phyloP scores from a whole-genome alignment of 1,140 invertebrate species.

The Apolygus lucorum region DNA sequence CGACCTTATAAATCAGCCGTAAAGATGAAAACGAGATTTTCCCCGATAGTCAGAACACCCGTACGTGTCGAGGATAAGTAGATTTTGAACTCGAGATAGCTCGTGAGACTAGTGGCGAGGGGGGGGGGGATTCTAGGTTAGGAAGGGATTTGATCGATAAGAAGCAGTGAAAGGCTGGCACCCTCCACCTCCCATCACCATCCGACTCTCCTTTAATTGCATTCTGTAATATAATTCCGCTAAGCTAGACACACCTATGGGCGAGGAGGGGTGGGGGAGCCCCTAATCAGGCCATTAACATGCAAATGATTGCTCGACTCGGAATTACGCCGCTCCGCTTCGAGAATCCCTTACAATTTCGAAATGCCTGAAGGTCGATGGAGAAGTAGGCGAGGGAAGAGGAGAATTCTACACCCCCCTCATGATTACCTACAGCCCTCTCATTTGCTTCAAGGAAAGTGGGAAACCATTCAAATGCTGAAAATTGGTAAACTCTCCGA shows the following conservation, averaged over 20 bases:
- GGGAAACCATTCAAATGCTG: no score
- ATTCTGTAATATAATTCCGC: constrained; percentile 16
- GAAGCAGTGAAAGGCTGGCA: constrained; percentile 3
- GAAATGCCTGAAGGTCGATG: constrained; percentile 15
- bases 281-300: constrained; percentile 21
- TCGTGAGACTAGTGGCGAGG: no score
- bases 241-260: constrained; percentile 16
- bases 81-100: constrained; percentile 3
- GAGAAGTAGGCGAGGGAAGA: background rate
- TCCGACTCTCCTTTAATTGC: constrained; percentile 7
- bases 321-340: constrained; percentile 21
- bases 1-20: background rate
- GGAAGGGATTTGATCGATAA: constrained; percentile 13
- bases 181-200: background rate
- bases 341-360: constrained; percentile 21
- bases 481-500: no score
- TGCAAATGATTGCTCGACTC: constrained; percentile 21
- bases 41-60: background rate
- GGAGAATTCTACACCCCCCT: background rate
- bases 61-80: background rate
- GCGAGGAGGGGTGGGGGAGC: background rate
- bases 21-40: background rate
- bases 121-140: background rate
- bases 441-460: no score
- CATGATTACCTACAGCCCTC: background rate